Conservation (phyloP, 2,888 invertebrate genomes). For the Phengaris alcon region DNA sequence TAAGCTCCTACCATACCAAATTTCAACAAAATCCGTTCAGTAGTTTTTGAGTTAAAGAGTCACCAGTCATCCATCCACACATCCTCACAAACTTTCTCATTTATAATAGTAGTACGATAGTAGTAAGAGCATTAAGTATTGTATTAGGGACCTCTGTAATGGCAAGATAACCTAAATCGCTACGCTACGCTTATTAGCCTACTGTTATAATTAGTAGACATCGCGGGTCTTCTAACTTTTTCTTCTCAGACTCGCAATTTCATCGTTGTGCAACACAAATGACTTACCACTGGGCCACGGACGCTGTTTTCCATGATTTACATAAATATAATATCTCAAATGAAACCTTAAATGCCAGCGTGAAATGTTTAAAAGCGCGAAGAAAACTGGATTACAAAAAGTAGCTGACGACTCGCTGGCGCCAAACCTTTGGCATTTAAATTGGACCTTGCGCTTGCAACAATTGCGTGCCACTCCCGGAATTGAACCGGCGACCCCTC, state of each 20-base stretch:
- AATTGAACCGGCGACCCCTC: conserved; percentile 54
- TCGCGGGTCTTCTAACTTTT: too few species aligned
- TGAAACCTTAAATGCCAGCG: conserved; percentile 40
- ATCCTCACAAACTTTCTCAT: too few species aligned
- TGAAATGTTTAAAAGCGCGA: conserved; percentile 52
- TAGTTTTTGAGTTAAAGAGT: too few species aligned
- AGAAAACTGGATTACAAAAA: conserved; percentile 26
- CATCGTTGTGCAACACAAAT: background rate
- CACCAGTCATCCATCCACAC: too few species aligned
- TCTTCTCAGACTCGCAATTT: background rate
- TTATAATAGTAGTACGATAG: too few species aligned
- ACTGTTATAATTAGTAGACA: too few species aligned
- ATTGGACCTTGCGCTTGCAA: conserved; percentile 57
- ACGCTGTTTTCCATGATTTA: background rate
- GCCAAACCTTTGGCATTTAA: conserved; percentile 68
- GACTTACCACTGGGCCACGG: conserved; percentile 1
- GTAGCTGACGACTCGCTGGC: conserved; percentile 52
- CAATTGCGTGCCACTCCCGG: conserved; percentile 65
- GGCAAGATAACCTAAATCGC: too few species aligned
- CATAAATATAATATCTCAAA: conserved; percentile 36
- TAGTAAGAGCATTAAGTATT: too few species aligned
- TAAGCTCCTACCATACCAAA: too few species aligned
- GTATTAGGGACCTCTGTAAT: too few species aligned
- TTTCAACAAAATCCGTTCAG: too few species aligned
- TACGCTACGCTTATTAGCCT: too few species aligned